A percentile compares a stretch with the other conserved stretches of the same genome.
Evolutionary conservation across 2,113 vertebrate genomes (phyloP).

Genomic region (Sapajus apella): DNA sequence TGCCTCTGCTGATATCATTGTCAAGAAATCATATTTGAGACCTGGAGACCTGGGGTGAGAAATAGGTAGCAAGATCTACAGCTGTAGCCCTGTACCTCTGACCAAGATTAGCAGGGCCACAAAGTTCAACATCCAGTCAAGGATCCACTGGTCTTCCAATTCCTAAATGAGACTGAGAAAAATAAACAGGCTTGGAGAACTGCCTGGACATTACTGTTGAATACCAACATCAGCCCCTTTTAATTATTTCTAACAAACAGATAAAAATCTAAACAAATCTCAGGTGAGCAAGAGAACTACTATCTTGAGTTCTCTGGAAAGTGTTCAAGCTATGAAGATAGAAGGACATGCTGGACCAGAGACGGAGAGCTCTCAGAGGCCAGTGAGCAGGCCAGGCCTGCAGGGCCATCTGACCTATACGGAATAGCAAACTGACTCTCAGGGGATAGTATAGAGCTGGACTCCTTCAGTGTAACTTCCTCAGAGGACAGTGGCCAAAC

Average conservation of each 20-base stretch:
- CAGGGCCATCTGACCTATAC: neutral
- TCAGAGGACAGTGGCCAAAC: neutral
- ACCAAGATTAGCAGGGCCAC: neutral
- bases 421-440: neutral
- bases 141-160: neutral
- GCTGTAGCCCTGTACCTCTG: neutral
- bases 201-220: neutral
- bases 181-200: slow-evolving; percentile 34
- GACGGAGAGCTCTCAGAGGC: neutral
- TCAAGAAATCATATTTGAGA: slow-evolving; percentile 37
- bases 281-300: slow-evolving; percentile 4
- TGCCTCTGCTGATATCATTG: slow-evolving; percentile 5
- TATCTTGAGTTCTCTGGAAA: neutral
- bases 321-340: neutral
- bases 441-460: neutral
- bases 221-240: slow-evolving; percentile 42
- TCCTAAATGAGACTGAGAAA: slow-evolving; percentile 23
- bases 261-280: slow-evolving; percentile 24
- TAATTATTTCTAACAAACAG: slow-evolving; percentile 48
- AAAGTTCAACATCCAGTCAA: neutral
- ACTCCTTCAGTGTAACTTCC: neutral
- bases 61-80: neutral
- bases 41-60: slow-evolving; percentile 10
- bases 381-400: neutral
- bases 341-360: neutral